Percentiles rank a stretch among this genome's conserved stretches.
phyloP scores from a whole-genome alignment of 2,888 invertebrate species.

The Drosophila aldrichi region DNA sequence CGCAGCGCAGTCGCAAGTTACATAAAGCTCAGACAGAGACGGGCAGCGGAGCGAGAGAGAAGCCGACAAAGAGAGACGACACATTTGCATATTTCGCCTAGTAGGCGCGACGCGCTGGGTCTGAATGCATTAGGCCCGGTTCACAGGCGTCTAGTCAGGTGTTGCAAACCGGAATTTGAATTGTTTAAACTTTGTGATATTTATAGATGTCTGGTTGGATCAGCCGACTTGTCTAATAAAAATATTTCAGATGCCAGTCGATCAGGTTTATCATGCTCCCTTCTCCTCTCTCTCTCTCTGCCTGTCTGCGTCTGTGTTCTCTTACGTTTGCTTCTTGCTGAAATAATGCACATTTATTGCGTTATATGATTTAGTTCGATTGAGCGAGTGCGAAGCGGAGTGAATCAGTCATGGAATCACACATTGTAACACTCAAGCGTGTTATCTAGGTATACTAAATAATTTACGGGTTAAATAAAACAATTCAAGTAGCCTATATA shows the following conservation, averaged over 20 bases:
- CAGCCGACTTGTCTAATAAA: slow-evolving; percentile 60
- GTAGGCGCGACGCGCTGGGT: slow-evolving; percentile 14
- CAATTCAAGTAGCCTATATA: neutral
- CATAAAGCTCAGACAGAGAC: slow-evolving; percentile 36
- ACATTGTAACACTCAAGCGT: neutral
- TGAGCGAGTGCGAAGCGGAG: neutral
- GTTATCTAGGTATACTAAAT: neutral
- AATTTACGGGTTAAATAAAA: neutral
- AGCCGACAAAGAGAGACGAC: slow-evolving; percentile 4
- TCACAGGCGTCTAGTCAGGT: slow-evolving; percentile 62
- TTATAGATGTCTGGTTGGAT: slow-evolving; percentile 62
- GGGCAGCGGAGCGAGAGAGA: neutral
- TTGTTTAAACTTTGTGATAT: slow-evolving; percentile 26
- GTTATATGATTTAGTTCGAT: slow-evolving; percentile 3
- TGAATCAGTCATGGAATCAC: neutral
- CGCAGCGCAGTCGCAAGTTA: slow-evolving; percentile 28
- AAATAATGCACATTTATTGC: slow-evolving; percentile 9
- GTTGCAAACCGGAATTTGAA: slow-evolving; percentile 65
- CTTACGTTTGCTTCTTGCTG: slow-evolving; percentile 9
- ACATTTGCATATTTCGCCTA: slow-evolving; percentile 59
- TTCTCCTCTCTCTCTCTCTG: neutral
- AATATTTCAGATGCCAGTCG: slow-evolving; percentile 46
- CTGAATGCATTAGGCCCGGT: slow-evolving; percentile 51
- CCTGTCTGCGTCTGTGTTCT: neutral
- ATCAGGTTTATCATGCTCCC: slow-evolving; percentile 35